These are phyloP conservation scores for Tonatia bakeri DNA, from an alignment of 2,113 vertebrate species.

Conservation along the genomic window DNA sequence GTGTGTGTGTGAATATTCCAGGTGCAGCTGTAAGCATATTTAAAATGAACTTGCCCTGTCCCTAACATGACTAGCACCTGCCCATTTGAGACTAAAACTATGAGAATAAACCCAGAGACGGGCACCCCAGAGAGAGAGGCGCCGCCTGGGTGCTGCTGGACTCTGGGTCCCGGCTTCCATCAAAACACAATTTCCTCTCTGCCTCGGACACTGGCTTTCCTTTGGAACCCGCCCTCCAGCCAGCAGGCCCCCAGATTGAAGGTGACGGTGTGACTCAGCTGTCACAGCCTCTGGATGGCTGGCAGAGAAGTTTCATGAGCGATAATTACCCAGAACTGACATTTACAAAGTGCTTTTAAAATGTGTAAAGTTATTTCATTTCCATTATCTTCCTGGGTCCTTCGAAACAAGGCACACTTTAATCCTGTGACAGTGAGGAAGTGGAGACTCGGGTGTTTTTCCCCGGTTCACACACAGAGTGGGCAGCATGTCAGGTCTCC, in stretches of 20 bases:
- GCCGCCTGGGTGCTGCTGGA: background rate
- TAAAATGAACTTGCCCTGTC: too few species aligned
- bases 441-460: background rate
- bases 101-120: background rate
- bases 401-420: background rate
- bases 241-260: background rate
- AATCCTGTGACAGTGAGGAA: background rate
- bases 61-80: background rate
- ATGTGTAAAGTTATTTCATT: background rate
- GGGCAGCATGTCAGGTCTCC: background rate
- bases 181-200: background rate
- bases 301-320: background rate
- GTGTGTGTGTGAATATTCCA: background rate
- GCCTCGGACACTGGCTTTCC: background rate
- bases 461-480: background rate
- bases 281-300: background rate
- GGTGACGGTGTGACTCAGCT: background rate
- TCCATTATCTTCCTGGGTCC: background rate
- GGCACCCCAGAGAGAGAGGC: background rate
- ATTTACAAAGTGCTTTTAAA: background rate
- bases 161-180: background rate
- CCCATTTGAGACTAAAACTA: background rate
- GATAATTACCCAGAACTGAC: background rate
- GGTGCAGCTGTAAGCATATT: background rate
- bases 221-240: background rate